Base-by-base conservation (phyloP, 2,888 invertebrate species). In the Exocentrus adspersus region DNA sequence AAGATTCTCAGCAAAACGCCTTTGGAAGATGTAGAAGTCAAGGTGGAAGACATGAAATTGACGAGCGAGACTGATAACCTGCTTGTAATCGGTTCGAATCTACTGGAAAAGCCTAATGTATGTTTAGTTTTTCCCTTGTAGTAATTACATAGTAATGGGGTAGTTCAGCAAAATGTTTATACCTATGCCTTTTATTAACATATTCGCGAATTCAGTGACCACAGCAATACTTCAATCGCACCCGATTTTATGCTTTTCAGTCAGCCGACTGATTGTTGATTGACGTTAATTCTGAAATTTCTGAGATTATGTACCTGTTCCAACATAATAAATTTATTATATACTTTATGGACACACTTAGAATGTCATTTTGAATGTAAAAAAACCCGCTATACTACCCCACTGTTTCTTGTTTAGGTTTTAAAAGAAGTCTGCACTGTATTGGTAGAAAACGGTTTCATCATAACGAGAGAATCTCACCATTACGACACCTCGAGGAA, bases 1-100 rank as follows among this genome's bases (percentile, higher is more conserved):
- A 1, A 81, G 85, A 54, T 79, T 91, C 0, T 78, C 89, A 68
- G 82, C 84, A 17, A 86, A 86, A 51, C 32, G 7, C 24, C 50
- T 12, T 9, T 66, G 1, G 48, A 45, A 24, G 65, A 68, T 7
- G 58, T 69, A 14, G 84, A 84, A 42, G 83, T 92, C 1, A 85
- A 85, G 1, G 83, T 90, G 0, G 87, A 88, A 68, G 88, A 90
- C 54, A 89, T 87, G 64, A 88, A 88, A 71, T 46, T 91, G 0
- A 70, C 81, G 0, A 69, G 73, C 1, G 77, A 80, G 65, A 72
- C 69, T 20, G 74, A 78, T 42, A 71, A 74, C 59, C 71, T 70
- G 43, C 53, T 78, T 45, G 69, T 80, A 4, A 71, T 79, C 9
- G 75, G 52, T 42, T 41, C 42, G 7, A 41, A 53, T 21, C 16